Evolutionary conservation across 1,140 invertebrate species (phyloP).

Genomic region (Triops cancriformis): DNA sequence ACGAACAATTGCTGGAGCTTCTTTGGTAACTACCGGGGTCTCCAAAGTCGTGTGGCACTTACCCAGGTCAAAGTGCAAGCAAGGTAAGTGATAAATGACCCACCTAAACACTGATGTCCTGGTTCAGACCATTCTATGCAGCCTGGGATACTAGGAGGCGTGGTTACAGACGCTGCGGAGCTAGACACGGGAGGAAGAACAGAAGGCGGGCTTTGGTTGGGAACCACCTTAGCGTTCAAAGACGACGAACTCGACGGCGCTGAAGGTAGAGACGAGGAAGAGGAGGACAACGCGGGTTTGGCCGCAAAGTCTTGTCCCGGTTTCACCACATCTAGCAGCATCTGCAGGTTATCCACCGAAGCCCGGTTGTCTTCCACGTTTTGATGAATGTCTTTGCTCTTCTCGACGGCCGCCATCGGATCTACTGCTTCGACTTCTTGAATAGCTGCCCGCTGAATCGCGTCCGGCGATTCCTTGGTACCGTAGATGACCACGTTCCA

Average conservation of each 20-base stretch:
- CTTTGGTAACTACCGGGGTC: background rate
- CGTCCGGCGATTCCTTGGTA: constrained; percentile 44
- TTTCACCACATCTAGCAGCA: constrained; percentile 21
- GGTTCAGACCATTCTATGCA: background rate
- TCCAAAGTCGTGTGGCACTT: background rate
- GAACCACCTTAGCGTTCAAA: background rate
- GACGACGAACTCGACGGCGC: background rate
- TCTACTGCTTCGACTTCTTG: background rate
- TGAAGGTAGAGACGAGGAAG: constrained; percentile 15
- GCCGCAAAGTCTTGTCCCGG: constrained; percentile 24
- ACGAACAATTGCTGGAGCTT: background rate
- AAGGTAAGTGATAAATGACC: constrained; percentile 4
- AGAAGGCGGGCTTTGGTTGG: background rate
- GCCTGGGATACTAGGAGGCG: background rate
- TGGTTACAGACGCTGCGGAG: background rate
- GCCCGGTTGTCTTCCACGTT: constrained; percentile 33
- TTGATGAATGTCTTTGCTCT: constrained; percentile 34
- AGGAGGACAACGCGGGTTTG: constrained; percentile 16
- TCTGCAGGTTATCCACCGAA: constrained; percentile 8
- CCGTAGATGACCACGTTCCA: constrained; percentile 52
- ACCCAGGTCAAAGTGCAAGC: background rate
- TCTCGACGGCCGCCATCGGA: constrained; percentile 29
- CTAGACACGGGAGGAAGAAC: background rate
- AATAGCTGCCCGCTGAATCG: constrained; percentile 32
- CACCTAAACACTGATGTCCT: background rate